A percentile compares a stretch with the other conserved stretches of the same genome.
These are phyloP conservation scores for Laticauda laticaudata DNA, from an alignment of 2,113 vertebrate species.

Conservation along the genomic window DNA sequence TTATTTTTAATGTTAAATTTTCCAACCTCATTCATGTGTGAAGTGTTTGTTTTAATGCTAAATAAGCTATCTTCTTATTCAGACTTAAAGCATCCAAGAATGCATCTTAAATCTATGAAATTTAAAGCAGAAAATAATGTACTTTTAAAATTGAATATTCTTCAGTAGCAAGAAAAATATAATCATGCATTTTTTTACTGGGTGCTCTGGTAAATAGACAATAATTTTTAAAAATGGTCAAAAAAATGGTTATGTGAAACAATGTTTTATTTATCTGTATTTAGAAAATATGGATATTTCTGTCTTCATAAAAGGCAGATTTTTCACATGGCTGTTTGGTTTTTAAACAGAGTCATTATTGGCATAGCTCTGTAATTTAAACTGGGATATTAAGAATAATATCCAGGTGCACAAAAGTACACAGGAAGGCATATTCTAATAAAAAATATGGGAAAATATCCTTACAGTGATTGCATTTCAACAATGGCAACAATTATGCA, in stretches of 20 bases:
- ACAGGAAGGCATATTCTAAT: not conserved
- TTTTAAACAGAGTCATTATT: not conserved
- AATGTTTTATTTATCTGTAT: not conserved
- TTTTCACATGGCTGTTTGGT: not conserved
- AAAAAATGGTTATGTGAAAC: not conserved
- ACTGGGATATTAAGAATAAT: not conserved
- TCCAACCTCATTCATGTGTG: not conserved
- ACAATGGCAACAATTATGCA: not conserved
- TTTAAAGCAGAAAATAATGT: not conserved
- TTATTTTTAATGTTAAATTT: conserved; percentile 40
- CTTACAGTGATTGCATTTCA: not conserved
- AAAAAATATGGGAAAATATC: not conserved
- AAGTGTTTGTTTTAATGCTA: conserved; percentile 56
- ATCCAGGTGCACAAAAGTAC: not conserved
- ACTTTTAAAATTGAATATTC: not conserved
- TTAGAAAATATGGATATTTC: not conserved
- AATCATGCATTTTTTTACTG: not conserved
- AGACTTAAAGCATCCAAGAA: conserved; percentile 36
- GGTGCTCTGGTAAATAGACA: not conserved
- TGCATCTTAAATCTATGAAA: conserved; percentile 23
- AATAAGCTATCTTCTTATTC: conserved; percentile 47
- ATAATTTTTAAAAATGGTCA: not conserved
- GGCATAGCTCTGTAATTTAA: not conserved
- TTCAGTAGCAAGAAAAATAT: not conserved
- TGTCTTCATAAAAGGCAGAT: not conserved